Evolutionary conservation across 2,113 vertebrate species (phyloP).

Genomic region (Zapus hudsonius): DNA sequence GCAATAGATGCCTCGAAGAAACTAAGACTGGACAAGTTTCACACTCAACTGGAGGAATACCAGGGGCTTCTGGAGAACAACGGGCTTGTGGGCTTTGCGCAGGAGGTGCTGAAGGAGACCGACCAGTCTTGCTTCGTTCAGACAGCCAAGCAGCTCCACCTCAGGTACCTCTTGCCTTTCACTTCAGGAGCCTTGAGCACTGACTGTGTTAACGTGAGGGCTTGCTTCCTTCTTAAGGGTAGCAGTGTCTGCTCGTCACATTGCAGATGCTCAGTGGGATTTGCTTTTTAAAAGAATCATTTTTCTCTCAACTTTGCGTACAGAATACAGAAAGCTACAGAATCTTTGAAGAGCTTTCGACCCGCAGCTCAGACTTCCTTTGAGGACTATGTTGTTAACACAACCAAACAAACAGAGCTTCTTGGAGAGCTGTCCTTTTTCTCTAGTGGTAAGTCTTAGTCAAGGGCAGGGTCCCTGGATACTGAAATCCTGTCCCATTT

Average conservation of each 20-base stretch:
- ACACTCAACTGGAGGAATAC: constrained; percentile 94
- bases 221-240: background rate
- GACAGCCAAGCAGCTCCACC: constrained; percentile 96
- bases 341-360: constrained; percentile 94
- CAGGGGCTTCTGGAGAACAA: constrained; percentile 98
- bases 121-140: constrained; percentile 98
- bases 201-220: background rate
- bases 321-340: constrained; percentile 97
- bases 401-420: constrained; percentile 90
- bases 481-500: background rate
- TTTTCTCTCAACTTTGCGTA: background rate
- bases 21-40: constrained; percentile 90
- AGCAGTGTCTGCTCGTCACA: background rate
- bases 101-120: constrained; percentile 98
- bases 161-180: constrained; percentile 87
- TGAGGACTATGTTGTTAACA: constrained; percentile 94
- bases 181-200: background rate
- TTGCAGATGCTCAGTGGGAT: background rate
- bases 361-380: constrained; percentile 93
- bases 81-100: constrained; percentile 97
- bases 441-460: constrained; percentile 88
- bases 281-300: constrained; percentile 9
- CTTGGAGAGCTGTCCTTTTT: constrained; percentile 92
- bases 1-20: constrained; percentile 92
- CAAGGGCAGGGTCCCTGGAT: background rate